These are phyloP conservation scores for Peromyscus californicus DNA, from an alignment of 2,113 vertebrate genomes.

Conservation along the genomic window DNA sequence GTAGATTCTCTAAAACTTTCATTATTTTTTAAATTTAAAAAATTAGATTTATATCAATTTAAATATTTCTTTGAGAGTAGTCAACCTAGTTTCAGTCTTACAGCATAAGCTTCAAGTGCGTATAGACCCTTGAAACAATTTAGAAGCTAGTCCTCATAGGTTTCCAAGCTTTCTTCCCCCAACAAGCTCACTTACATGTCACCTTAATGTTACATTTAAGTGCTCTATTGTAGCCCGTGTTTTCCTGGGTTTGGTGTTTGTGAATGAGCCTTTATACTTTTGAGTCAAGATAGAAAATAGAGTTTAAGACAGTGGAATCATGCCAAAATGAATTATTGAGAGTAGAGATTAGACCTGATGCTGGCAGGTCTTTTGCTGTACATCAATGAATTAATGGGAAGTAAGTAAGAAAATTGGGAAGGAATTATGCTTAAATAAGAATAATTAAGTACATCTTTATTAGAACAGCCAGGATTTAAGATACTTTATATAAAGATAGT, in stretches of 20 bases:
- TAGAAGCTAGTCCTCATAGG: neutral
- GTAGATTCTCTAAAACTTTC: neutral
- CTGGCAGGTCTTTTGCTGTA: neutral
- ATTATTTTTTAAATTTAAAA: constrained; percentile 35
- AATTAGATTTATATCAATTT: constrained; percentile 56
- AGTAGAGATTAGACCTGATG: constrained; percentile 44
- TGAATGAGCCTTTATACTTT: constrained; percentile 44
- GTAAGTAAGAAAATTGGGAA: constrained; percentile 16
- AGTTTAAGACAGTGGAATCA: constrained; percentile 52
- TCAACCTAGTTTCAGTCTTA: neutral
- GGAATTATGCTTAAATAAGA: neutral
- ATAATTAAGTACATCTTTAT: neutral
- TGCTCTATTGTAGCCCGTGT: neutral
- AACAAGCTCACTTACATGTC: neutral
- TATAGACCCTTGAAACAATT: constrained; percentile 22
- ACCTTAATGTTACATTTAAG: constrained; percentile 37
- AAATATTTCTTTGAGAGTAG: constrained; percentile 50
- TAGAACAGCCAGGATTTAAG: constrained; percentile 24
- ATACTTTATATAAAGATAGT: neutral
- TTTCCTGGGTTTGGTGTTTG: constrained; percentile 42
- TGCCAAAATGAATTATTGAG: constrained; percentile 52
- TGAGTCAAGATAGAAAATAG: constrained; percentile 50
- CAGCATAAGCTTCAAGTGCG: constrained; percentile 22
- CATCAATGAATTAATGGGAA: neutral
- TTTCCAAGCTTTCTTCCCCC: neutral